Conservation (phyloP, 2,888 invertebrate genomes). For the Apamea anceps region DNA sequence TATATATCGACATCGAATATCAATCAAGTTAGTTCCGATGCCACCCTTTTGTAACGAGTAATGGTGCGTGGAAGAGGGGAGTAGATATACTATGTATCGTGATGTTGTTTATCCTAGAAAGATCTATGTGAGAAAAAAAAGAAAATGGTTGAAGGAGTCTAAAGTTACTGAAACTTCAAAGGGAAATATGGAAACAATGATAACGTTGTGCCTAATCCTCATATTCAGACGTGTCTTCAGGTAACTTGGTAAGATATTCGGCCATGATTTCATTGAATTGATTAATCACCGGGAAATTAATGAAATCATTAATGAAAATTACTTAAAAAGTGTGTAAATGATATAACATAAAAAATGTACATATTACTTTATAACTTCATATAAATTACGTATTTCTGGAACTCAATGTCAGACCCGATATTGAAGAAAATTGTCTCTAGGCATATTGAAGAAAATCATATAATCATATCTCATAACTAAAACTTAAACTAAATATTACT, state of each 20-base stretch:
- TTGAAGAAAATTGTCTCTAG: background rate
- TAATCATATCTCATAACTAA: no score
- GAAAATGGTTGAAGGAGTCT: background rate
- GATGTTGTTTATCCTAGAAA: conserved; percentile 26
- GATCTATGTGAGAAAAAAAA: conserved; percentile 15
- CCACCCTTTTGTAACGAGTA: conserved; percentile 68
- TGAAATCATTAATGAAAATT: background rate
- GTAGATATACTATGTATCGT: conserved; percentile 9
- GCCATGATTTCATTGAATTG: background rate
- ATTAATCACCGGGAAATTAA: background rate
- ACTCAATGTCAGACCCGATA: background rate
- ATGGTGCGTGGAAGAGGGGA: conserved; percentile 66
- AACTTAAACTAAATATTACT: background rate
- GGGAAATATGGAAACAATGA: background rate
- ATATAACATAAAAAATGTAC: background rate
- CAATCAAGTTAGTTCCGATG: conserved; percentile 71
- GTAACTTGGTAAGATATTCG: background rate
- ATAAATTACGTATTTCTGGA: background rate
- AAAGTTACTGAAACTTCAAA: background rate
- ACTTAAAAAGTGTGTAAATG: background rate
- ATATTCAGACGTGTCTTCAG: no score
- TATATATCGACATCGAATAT: conserved; percentile 73
- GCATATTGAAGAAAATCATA: background rate
- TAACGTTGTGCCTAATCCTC: background rate
- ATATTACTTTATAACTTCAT: no score